Percentiles rank a stretch among this genome's conserved stretches.
Evolutionary conservation across 1,140 invertebrate species (phyloP).

Genomic region (Drosophila auraria): DNA sequence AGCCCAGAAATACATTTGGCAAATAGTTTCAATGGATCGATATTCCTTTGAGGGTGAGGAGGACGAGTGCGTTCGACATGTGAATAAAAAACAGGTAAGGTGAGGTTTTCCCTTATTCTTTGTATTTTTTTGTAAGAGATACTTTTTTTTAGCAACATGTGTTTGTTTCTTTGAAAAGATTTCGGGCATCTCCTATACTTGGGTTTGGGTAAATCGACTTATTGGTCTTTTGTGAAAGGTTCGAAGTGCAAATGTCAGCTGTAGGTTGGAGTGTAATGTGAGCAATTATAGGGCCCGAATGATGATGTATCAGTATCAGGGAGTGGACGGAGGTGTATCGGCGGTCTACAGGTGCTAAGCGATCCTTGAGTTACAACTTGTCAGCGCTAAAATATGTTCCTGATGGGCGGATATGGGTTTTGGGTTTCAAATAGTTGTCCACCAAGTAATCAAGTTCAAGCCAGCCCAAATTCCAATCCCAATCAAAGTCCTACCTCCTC

Average conservation of each 20-base stretch:
- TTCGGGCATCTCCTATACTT: constrained; percentile 10
- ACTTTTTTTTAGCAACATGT: constrained; percentile 73
- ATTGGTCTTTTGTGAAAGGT: constrained; percentile 67
- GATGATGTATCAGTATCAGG: constrained; percentile 59
- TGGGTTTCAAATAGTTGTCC: constrained; percentile 42
- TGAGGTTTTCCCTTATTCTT: constrained; percentile 18
- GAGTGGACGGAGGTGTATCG: constrained; percentile 8
- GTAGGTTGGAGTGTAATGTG: constrained; percentile 60
- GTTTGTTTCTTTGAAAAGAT: constrained; percentile 57
- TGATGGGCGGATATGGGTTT: constrained; percentile 70
- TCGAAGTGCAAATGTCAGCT: constrained; percentile 75
- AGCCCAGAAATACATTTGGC: constrained; percentile 35
- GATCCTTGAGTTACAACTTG: constrained; percentile 52
- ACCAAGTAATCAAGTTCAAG: constrained; percentile 28
- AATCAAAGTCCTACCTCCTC: constrained; percentile 12
- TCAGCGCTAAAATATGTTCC: constrained; percentile 44
- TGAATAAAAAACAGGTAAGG: constrained; percentile 77
- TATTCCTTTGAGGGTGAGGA: constrained; percentile 21
- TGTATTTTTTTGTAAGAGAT: constrained; percentile 59
- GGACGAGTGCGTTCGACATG: constrained; percentile 37
- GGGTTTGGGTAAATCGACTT: constrained; percentile 60
- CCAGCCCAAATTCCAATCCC: constrained; percentile 2
- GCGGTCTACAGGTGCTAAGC: constrained; percentile 66
- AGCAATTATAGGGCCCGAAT: constrained; percentile 58
- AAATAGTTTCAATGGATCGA: constrained; percentile 67